Conservation (phyloP, 2,797 vertebrate species). For the Siniperca obscura region DNA sequence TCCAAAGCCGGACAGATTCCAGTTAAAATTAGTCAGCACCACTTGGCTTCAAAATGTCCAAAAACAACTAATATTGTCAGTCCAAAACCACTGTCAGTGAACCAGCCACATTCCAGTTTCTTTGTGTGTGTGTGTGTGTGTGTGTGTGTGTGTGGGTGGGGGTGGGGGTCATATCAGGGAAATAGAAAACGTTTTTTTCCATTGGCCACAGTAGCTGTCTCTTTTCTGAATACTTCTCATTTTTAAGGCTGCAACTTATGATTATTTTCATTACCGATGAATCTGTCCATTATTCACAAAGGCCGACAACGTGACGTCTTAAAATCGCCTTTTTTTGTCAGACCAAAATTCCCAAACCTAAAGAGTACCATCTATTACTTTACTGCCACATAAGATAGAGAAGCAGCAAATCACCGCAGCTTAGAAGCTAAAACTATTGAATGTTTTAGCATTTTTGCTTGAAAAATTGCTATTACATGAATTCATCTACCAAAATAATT, state of each 20-base stretch:
- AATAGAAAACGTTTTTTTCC: constrained; percentile 13
- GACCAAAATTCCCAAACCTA: background rate
- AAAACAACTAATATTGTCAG: constrained; percentile 51
- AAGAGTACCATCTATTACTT: background rate
- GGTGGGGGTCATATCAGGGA: constrained; percentile 9
- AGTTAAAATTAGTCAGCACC: constrained; percentile 28
- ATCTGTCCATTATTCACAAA: background rate
- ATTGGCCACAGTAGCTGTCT: background rate
- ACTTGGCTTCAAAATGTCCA: constrained; percentile 41
- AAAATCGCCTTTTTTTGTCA: no score
- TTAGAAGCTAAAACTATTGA: background rate
- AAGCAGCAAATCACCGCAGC: background rate
- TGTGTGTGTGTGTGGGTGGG: background rate
- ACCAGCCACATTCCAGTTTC: constrained; percentile 39
- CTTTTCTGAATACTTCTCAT: background rate
- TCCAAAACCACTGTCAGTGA: constrained; percentile 29
- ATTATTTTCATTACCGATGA: background rate
- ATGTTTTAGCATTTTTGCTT: no score
- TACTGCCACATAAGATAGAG: background rate
- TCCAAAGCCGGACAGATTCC: constrained; percentile 33
- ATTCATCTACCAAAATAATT: background rate
- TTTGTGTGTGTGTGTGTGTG: constrained; percentile 41
- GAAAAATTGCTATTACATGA: no score
- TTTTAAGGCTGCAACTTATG: background rate
- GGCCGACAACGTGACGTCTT: background rate